Conservation (phyloP, 2,113 vertebrate genomes). For the Opisthocomus hoazin region DNA sequence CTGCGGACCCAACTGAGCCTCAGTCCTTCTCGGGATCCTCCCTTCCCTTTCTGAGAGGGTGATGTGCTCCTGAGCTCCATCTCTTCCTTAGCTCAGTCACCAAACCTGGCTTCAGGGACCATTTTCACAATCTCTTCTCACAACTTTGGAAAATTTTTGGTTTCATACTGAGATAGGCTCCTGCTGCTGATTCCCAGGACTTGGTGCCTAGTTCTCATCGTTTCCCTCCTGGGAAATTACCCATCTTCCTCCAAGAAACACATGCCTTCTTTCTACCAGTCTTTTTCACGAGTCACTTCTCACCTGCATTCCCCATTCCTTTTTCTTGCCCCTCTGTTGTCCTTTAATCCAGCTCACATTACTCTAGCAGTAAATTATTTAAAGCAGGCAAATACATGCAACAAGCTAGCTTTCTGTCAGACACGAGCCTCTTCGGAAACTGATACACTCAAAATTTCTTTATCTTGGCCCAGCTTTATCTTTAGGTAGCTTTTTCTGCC, state of each 20-base stretch:
- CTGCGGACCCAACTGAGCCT: rapidly evolving
- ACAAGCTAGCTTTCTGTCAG: conserved; percentile 28
- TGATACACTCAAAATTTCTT: not conserved
- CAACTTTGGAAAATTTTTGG: not conserved
- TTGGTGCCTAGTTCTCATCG: not conserved
- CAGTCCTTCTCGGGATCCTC: rapidly evolving
- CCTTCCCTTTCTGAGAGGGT: not conserved
- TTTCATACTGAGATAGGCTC: not conserved
- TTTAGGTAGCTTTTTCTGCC: not conserved
- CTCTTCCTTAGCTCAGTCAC: not conserved
- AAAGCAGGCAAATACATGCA: not conserved
- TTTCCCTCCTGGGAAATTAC: not conserved
- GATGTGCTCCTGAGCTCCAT: not conserved
- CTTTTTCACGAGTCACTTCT: not conserved
- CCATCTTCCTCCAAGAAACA: not conserved
- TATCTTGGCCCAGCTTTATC: not conserved
- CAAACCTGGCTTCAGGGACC: not conserved
- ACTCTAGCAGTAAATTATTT: conserved; percentile 44
- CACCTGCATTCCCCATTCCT: not conserved
- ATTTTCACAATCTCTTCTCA: not conserved
- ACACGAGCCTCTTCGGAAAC: not conserved
- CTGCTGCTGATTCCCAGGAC: not conserved
- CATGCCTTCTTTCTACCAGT: not conserved
- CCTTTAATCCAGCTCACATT: conserved; percentile 38
- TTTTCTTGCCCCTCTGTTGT: conserved; percentile 8